These are phyloP conservation scores for Micropoecilia bifurca DNA, from an alignment of 2,797 vertebrate genomes.

Conservation along the genomic window DNA sequence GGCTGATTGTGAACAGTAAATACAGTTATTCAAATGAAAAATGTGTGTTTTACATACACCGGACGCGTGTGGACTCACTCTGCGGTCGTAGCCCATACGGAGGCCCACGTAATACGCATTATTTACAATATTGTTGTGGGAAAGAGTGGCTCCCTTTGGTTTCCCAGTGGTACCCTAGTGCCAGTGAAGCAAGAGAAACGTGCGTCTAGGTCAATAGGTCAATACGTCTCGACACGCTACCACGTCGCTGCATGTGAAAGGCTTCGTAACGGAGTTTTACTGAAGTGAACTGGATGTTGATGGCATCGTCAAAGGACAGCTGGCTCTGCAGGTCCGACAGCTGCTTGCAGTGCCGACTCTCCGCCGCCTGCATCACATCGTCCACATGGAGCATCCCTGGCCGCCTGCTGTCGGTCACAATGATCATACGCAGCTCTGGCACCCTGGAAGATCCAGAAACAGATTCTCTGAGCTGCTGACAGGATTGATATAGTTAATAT, in stretches of 20 bases:
- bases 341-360: conserved; percentile 75
- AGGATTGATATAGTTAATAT: neutral
- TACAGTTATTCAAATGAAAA: neutral
- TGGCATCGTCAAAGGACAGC: conserved; percentile 84
- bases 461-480: conserved; percentile 21
- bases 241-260: neutral
- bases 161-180: conserved; percentile 90
- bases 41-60: neutral
- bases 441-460: conserved; percentile 72
- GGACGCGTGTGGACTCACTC: conserved; percentile 68
- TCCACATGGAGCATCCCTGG: conserved; percentile 85
- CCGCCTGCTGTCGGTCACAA: conserved; percentile 82
- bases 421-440: conserved; percentile 86
- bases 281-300: conserved; percentile 95
- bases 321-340: conserved; percentile 81
- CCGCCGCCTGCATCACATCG: conserved; percentile 86
- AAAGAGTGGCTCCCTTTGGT: conserved; percentile 88
- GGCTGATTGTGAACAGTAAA: conserved; percentile 52
- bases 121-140: conserved; percentile 85
- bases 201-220: neutral
- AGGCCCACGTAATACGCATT: conserved; percentile 82
- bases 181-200: neutral
- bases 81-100: conserved; percentile 65
- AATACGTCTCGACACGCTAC: neutral
- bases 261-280: conserved; percentile 67